Conservation (phyloP, 2,797 vertebrate species). For the Benthosema pterotum region DNA sequence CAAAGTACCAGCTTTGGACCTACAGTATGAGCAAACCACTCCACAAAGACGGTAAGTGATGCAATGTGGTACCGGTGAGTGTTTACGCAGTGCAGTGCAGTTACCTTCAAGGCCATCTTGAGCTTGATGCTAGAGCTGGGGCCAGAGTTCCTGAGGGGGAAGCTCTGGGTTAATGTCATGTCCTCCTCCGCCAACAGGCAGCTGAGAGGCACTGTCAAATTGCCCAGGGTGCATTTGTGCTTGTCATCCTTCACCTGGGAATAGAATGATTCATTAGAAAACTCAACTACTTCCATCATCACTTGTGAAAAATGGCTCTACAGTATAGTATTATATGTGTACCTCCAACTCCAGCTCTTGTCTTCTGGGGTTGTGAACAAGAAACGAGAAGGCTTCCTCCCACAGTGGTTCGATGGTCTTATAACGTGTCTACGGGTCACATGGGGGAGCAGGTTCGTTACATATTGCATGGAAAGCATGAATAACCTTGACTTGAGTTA, state of each 20-base stretch:
- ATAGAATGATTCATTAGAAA: slow-evolving; percentile 3
- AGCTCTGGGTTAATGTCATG: slow-evolving; percentile 90
- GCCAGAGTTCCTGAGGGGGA: slow-evolving; percentile 91
- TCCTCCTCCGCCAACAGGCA: slow-evolving; percentile 86
- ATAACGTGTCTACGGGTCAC: slow-evolving; percentile 84
- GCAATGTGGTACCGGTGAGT: no score
- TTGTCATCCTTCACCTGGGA: slow-evolving; percentile 92
- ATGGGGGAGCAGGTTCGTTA: background rate
- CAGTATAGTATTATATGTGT: slow-evolving; percentile 21
- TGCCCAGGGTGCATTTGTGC: slow-evolving; percentile 92
- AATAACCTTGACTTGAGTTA: no score
- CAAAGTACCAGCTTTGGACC: no score
- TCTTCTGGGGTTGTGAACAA: slow-evolving; percentile 91
- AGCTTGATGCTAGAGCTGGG: slow-evolving; percentile 94
- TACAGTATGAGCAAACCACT: no score
- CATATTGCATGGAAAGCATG: no score
- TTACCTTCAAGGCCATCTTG: slow-evolving; percentile 94
- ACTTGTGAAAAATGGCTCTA: no score
- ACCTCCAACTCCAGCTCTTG: slow-evolving; percentile 97
- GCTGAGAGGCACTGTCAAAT: slow-evolving; percentile 84
- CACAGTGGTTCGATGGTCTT: slow-evolving; percentile 96
- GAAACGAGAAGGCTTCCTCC: slow-evolving; percentile 95
- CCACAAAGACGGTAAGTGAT: no score
- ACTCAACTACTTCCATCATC: background rate
- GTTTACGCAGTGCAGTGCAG: slow-evolving; percentile 1